Conservation (phyloP, 2,113 vertebrate genomes). For the Caranx melampygus region DNA sequence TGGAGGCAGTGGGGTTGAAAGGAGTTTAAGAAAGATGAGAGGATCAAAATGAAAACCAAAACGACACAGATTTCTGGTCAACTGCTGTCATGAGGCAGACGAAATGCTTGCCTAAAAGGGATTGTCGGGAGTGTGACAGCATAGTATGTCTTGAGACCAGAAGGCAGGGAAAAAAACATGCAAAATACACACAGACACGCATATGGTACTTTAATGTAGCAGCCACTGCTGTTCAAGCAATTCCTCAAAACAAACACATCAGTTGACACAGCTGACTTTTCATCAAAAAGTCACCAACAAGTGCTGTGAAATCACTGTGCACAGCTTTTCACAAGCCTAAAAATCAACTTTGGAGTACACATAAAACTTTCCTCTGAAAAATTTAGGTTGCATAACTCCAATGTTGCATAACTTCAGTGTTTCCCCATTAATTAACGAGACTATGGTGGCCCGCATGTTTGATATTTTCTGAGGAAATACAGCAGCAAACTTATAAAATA, state of each 20-base stretch:
- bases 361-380: slow-evolving; percentile 19
- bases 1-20: neutral
- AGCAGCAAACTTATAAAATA: neutral
- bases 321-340: slow-evolving; percentile 35
- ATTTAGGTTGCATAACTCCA: neutral
- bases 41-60: slow-evolving; percentile 26
- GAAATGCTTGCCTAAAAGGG: slow-evolving; percentile 39
- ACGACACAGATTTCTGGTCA: slow-evolving; percentile 45
- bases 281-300: slow-evolving; percentile 47
- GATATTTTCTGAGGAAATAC: neutral
- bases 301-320: slow-evolving; percentile 41
- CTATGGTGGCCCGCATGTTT: neutral
- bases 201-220: slow-evolving; percentile 30
- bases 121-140: slow-evolving; percentile 61
- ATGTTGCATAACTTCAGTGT: too few species aligned
- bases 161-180: slow-evolving; percentile 8
- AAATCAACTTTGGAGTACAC: slow-evolving; percentile 29
- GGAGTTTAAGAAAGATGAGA: neutral
- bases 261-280: slow-evolving; percentile 58
- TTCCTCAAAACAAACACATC: slow-evolving; percentile 40
- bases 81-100: slow-evolving; percentile 47
- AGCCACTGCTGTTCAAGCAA: slow-evolving; percentile 18
- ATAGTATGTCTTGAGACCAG: slow-evolving; percentile 32
- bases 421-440: too few species aligned
- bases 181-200: neutral